These are phyloP conservation scores for Helobdella robusta DNA, from an alignment of 2,888 invertebrate species.

Conservation along the genomic window DNA sequence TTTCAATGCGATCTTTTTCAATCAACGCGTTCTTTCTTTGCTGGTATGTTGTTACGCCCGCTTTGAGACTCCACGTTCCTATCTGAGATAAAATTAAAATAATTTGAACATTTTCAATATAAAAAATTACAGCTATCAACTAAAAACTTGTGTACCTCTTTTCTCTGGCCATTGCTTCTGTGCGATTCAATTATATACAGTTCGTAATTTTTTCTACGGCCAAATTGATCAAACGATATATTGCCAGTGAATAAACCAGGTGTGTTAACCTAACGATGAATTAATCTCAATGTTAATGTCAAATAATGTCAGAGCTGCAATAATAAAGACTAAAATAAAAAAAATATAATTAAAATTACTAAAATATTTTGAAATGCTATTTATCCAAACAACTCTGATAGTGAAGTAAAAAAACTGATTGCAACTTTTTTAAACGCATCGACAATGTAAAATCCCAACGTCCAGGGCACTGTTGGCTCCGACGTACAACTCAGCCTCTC, in stretches of 20 bases:
- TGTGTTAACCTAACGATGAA: slow-evolving; percentile 36
- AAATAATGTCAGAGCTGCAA: background rate
- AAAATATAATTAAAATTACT: background rate
- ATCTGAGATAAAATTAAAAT: too few species aligned
- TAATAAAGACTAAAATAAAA: background rate
- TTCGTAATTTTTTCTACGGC: slow-evolving; percentile 38
- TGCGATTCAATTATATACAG: slow-evolving; percentile 43
- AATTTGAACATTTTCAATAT: too few species aligned
- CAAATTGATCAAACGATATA: slow-evolving; percentile 41
- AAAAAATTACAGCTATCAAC: slow-evolving; percentile 32
- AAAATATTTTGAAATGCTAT: too few species aligned
- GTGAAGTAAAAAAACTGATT: too few species aligned
- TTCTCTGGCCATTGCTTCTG: too few species aligned
- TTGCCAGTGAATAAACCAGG: slow-evolving; percentile 43
- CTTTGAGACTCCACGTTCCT: too few species aligned
- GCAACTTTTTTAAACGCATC: slow-evolving; percentile 24
- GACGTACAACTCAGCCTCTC: slow-evolving; percentile 30
- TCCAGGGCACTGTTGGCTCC: slow-evolving; percentile 53
- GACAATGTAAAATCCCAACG: slow-evolving; percentile 25
- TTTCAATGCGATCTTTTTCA: too few species aligned
- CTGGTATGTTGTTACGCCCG: too few species aligned
- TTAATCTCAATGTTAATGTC: background rate
- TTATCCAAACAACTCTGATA: too few species aligned
- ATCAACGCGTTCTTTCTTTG: too few species aligned
- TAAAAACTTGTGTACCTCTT: slow-evolving; percentile 35